phyloP scores from a whole-genome alignment of 2,797 vertebrate species.

The Furcifer pardalis region DNA sequence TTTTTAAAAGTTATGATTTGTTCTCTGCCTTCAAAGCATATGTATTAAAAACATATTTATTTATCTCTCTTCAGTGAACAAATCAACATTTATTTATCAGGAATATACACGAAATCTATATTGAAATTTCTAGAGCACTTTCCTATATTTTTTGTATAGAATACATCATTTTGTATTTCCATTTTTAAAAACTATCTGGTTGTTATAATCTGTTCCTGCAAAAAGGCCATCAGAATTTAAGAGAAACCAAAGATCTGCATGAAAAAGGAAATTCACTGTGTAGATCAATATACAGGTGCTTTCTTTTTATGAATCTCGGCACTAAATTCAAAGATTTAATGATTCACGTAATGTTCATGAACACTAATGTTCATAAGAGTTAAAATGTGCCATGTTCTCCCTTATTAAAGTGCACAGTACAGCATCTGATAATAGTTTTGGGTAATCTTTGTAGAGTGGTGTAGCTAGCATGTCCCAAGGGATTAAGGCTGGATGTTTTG shows the following conservation, averaged over 20 bases:
- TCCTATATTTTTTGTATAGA: not conserved
- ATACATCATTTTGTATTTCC: slow-evolving; percentile 8
- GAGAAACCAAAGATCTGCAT: not conserved
- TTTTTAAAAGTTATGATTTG: not conserved
- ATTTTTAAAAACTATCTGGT: slow-evolving; percentile 2
- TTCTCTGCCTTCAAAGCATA: not conserved
- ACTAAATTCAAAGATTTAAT: not conserved
- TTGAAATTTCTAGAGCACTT: slow-evolving; percentile 1
- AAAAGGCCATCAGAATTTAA: slow-evolving; percentile 2
- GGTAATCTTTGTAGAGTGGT: too few relatives aligned
- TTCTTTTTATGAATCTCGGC: not conserved
- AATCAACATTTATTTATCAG: not conserved
- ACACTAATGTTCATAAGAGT: not conserved
- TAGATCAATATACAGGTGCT: not conserved
- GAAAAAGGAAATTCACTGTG: not conserved
- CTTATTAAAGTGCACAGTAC: too few relatives aligned
- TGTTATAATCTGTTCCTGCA: slow-evolving; percentile 14
- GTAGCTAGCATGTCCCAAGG: too few relatives aligned
- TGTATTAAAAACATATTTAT: not conserved
- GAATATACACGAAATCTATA: slow-evolving; percentile 6
- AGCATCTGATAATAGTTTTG: too few relatives aligned
- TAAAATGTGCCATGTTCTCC: not conserved
- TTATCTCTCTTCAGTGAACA: not conserved
- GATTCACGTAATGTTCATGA: not conserved
- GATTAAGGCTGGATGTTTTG: too few relatives aligned